phyloP scores from a whole-genome alignment of 2,113 vertebrate species.

The Helogale parvula region DNA sequence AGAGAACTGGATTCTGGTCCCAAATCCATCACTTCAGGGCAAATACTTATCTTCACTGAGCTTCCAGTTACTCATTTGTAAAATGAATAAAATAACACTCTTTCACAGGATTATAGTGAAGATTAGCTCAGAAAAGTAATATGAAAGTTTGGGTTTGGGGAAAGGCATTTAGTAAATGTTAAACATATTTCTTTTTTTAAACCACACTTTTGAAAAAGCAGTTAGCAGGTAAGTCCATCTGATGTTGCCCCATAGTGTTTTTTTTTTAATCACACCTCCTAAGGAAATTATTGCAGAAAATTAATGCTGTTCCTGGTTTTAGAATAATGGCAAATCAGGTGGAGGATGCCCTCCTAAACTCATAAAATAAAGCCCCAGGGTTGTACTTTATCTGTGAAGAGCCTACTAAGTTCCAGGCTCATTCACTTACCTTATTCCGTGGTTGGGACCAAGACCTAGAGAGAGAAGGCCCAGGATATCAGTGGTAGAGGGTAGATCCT shows the following conservation, averaged over 20 bases:
- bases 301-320: slow-evolving; percentile 3
- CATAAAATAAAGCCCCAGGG: not conserved
- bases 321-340: slow-evolving; percentile 24
- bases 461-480: not conserved
- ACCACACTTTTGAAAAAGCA: slow-evolving; percentile 40
- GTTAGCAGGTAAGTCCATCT: not conserved
- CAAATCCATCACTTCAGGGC: slow-evolving; percentile 32
- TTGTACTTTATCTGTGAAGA: not conserved
- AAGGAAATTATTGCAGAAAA: slow-evolving; percentile 41
- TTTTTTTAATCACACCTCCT: not conserved
- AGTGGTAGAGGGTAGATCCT: not conserved
- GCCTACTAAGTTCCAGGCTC: not conserved
- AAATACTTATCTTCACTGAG: slow-evolving; percentile 12
- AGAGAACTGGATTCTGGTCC: slow-evolving; percentile 22
- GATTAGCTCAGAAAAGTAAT: slow-evolving; percentile 36
- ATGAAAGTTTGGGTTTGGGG: slow-evolving; percentile 36
- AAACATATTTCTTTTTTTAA: not conserved
- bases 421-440: not conserved
- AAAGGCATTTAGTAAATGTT: slow-evolving; percentile 9
- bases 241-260: not conserved
- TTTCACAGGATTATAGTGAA: not conserved
- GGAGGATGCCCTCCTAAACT: not conserved
- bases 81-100: slow-evolving; percentile 41
- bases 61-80: not conserved
- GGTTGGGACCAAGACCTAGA: not conserved